Evolutionary conservation across 2,113 vertebrate species (phyloP).

Genomic region (Actenoides hombroni): DNA sequence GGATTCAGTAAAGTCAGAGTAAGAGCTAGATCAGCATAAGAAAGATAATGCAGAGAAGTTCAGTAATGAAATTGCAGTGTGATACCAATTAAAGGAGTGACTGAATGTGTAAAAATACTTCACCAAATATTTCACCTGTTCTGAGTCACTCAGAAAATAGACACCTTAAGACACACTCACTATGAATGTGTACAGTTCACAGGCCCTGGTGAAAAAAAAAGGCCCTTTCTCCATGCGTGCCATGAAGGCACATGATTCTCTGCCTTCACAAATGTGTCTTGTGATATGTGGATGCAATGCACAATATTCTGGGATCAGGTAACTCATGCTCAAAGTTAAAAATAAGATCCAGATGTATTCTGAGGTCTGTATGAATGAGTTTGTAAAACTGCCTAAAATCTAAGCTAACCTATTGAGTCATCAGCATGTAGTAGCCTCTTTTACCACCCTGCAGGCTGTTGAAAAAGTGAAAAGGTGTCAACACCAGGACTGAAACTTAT

Average conservation of each 20-base stretch:
- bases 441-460: neutral
- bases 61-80: neutral
- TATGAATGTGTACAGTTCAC: neutral
- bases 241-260: neutral
- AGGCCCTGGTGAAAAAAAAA: neutral
- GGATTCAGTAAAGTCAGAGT: neutral
- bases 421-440: neutral
- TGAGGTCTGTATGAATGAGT: neutral
- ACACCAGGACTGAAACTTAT: neutral
- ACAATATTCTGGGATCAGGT: accelerated
- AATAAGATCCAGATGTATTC: neutral
- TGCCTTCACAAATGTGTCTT: neutral
- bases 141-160: neutral
- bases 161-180: neutral
- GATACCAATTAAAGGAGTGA: neutral
- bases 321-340: neutral
- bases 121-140: neutral
- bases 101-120: neutral
- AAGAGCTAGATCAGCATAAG: neutral
- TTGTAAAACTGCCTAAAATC: neutral
- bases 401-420: neutral
- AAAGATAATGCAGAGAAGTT: neutral
- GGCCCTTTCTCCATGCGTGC: accelerated
- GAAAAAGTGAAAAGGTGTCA: neutral
- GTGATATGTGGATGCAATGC: neutral